Percentiles rank a stretch among this genome's conserved stretches.
These are phyloP conservation scores for Diuraphis noxia DNA, from an alignment of 1,140 invertebrate genomes.

Conservation along the genomic window DNA sequence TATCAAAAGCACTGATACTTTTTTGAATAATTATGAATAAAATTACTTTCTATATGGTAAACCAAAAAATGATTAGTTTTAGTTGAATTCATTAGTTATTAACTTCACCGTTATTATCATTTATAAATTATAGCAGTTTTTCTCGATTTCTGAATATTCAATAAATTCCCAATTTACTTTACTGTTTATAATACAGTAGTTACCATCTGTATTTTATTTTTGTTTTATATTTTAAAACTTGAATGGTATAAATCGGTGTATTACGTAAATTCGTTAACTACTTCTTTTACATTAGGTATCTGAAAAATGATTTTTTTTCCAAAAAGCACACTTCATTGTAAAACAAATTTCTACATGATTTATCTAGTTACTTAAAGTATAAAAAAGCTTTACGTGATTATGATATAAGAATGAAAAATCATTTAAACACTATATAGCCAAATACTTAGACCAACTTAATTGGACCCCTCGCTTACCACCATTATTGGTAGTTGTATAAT, in stretches of 20 bases:
- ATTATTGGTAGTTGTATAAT: not conserved
- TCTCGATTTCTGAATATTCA: not conserved
- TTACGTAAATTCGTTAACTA: not conserved
- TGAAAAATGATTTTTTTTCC: not conserved
- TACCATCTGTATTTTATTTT: too few relatives aligned
- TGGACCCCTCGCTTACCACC: not conserved
- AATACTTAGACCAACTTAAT: not conserved
- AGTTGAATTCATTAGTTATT: not conserved
- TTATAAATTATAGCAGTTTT: not conserved
- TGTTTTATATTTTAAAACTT: not conserved
- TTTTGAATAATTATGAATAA: too few relatives aligned
- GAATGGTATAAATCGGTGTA: not conserved
- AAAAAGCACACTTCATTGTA: not conserved
- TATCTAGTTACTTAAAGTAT: not conserved
- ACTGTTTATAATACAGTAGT: not conserved
- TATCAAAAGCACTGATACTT: not conserved
- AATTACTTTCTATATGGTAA: not conserved
- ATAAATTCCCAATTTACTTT: not conserved
- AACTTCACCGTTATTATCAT: not conserved
- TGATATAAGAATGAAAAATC: not conserved
- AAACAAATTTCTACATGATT: not conserved
- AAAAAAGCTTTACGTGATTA: not conserved
- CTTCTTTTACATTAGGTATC: not conserved
- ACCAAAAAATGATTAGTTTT: not conserved
- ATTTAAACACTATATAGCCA: not conserved